Conservation (phyloP, 2,888 invertebrate species). For the Amphiduros pacificus region DNA sequence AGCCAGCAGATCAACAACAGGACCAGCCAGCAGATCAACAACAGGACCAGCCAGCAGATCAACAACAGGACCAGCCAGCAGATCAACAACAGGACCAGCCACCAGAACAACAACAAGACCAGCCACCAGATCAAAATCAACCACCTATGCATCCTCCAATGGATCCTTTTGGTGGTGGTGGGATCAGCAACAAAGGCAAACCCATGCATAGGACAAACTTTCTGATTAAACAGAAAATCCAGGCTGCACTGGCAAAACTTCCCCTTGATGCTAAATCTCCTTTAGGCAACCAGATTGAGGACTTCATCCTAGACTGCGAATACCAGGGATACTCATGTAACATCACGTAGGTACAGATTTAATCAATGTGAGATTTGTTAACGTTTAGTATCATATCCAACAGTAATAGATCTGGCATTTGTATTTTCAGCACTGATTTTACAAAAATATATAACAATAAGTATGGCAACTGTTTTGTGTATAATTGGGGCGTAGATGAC, state of each 20-base stretch:
- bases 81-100: no score
- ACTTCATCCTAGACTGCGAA: not conserved
- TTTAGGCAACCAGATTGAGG: not conserved
- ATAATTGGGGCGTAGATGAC: not conserved
- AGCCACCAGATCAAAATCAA: no score
- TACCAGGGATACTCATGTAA: constrained; percentile 4
- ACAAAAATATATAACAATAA: not conserved
- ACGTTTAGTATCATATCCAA: no score
- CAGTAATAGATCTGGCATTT: no score
- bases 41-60: no score
- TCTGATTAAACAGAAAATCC: not conserved
- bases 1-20: no score
- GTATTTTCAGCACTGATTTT: not conserved
- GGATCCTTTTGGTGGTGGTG: not conserved
- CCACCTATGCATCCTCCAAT: no score
- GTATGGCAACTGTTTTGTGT: constrained; percentile 4
- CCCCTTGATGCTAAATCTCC: not conserved
- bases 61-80: no score
- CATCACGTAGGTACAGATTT: not conserved
- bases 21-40: no score
- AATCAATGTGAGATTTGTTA: not conserved
- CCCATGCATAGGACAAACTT: not conserved
- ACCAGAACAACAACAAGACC: no score
- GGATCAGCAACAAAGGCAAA: not conserved
- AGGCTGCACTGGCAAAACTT: not conserved